A percentile compares a stretch with the other conserved stretches of the same genome.
Conservation (phyloP, 2,113 vertebrate species). For the Lontra canadensis region DNA sequence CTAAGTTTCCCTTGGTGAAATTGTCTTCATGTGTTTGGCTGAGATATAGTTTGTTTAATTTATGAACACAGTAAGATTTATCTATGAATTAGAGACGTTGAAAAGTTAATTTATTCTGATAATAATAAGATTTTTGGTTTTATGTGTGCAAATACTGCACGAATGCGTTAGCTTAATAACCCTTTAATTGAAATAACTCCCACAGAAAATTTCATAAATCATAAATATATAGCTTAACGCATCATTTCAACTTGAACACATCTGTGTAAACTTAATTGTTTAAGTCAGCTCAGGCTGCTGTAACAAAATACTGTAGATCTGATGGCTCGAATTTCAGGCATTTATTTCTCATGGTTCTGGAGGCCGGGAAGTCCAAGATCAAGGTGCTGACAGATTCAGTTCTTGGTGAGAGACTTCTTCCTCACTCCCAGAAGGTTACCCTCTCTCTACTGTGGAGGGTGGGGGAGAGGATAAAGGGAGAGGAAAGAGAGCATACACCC, state of each 20-base stretch:
- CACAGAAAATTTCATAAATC: slow-evolving; percentile 22
- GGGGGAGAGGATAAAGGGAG: too few species aligned
- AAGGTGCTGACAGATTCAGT: not conserved
- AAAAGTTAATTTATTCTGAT: slow-evolving; percentile 53
- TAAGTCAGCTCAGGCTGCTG: not conserved
- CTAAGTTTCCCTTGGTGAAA: slow-evolving; percentile 52
- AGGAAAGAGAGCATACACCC: not conserved
- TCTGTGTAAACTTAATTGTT: not conserved
- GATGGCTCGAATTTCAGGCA: not conserved
- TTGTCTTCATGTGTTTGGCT: not conserved
- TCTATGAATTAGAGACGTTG: slow-evolving; percentile 30
- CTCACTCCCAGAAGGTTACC: not conserved
- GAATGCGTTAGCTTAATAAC: slow-evolving; percentile 34
- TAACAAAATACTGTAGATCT: not conserved
- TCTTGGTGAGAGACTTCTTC: not conserved
- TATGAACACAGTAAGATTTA: slow-evolving; percentile 41
- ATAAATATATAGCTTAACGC: not conserved
- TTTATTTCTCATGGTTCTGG: not conserved
- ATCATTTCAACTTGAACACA: not conserved
- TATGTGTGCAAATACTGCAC: slow-evolving; percentile 7
- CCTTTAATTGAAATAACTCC: slow-evolving; percentile 47
- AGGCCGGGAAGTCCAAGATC: not conserved
- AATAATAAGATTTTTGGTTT: not conserved
- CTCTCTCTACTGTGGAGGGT: not conserved
- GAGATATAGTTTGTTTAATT: slow-evolving; percentile 33